A percentile compares a stretch with the other conserved stretches of the same genome.
These are phyloP conservation scores for Morbakka virulenta DNA, from an alignment of 30 jellyfish, hydroid and myxozoan species.

Conservation along the genomic window DNA sequence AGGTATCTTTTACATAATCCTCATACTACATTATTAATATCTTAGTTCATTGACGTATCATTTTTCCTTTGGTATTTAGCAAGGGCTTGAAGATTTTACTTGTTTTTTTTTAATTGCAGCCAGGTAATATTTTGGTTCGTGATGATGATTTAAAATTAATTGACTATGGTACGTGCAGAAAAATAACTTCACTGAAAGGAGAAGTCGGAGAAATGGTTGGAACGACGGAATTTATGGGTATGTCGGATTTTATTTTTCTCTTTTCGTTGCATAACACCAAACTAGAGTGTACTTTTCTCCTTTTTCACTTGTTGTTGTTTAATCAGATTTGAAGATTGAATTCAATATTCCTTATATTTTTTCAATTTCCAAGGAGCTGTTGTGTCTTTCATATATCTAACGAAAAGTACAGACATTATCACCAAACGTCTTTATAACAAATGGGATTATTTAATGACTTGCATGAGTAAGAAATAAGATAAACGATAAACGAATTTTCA, in stretches of 20 bases:
- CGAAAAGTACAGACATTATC: no score
- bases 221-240: constrained; percentile 97
- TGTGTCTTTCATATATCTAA: not conserved
- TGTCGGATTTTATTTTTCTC: not conserved
- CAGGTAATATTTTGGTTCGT: constrained; percentile 76
- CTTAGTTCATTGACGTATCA: no score
- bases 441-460: no score
- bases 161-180: constrained; percentile 88
- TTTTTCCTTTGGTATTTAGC: no score
- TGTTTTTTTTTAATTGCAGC: no score
- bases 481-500: no score
- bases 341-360: not conserved
- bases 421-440: no score
- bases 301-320: not conserved
- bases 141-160: constrained; percentile 70
- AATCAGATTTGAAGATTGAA: not conserved
- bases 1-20: no score
- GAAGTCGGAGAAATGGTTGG: constrained; percentile 99
- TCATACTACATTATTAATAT: no score
- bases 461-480: no score
- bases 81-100: no score
- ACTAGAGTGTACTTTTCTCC: not conserved
- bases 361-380: not conserved
- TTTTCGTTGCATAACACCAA: not conserved
- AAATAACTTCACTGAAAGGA: constrained; percentile 59